These are phyloP conservation scores for Orycteropus afer DNA, from an alignment of 2,113 vertebrate genomes.

Conservation along the genomic window DNA sequence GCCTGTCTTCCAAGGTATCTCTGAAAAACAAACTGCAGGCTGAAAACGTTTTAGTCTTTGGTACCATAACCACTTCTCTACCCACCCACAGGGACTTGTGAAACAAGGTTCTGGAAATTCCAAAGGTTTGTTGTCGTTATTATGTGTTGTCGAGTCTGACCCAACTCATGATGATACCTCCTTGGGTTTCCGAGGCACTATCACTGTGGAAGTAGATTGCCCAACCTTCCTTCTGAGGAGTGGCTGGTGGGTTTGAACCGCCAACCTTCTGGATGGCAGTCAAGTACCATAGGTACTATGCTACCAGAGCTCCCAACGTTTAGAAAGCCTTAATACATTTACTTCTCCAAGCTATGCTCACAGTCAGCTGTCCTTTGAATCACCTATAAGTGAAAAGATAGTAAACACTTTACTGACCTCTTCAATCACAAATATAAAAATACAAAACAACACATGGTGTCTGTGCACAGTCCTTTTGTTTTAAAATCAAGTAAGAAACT, in stretches of 20 bases:
- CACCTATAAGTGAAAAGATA: neutral
- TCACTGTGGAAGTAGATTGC: too few species aligned
- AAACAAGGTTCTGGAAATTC: neutral
- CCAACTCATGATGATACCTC: too few species aligned
- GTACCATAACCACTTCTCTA: neutral
- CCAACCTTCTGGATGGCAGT: too few species aligned
- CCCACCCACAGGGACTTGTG: neutral
- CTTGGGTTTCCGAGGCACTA: too few species aligned
- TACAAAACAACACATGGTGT: neutral
- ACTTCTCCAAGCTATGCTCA: neutral
- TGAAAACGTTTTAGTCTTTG: neutral
- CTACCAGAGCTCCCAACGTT: too few species aligned
- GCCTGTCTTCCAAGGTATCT: neutral
- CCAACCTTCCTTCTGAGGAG: too few species aligned
- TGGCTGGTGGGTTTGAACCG: too few species aligned
- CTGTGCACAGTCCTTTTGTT: neutral
- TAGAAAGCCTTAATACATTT: neutral
- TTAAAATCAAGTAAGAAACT: neutral
- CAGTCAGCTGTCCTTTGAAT: neutral
- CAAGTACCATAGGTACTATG: too few species aligned
- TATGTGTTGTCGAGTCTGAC: too few species aligned
- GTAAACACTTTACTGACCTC: neutral
- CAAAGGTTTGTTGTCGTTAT: too few species aligned
- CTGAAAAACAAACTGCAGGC: neutral
- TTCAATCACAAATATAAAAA: constrained; percentile 19